These are phyloP conservation scores for Leptodactylus fallax DNA, from an alignment of 2,797 vertebrate species.

Conservation along the genomic window DNA sequence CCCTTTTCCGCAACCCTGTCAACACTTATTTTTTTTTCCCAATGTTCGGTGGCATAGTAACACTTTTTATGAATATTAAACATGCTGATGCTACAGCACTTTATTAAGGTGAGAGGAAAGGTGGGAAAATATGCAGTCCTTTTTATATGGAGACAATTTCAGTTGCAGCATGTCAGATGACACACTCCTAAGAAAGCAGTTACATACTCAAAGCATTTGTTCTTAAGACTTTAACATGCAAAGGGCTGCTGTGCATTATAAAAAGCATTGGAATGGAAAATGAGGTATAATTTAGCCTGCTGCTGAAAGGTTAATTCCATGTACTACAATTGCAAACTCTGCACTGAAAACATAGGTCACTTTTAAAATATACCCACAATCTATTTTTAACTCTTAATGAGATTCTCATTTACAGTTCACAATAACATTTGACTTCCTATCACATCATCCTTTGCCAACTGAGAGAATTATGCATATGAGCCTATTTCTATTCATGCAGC, in stretches of 20 bases:
- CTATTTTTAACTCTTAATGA: constrained; percentile 63
- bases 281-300: constrained; percentile 56
- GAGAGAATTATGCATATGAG: constrained; percentile 60
- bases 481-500: constrained; percentile 56
- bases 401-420: constrained; percentile 62
- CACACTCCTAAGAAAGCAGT: constrained; percentile 37
- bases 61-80: constrained; percentile 62
- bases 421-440: constrained; percentile 63
- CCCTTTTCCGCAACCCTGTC: background rate
- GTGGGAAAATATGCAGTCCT: constrained; percentile 37
- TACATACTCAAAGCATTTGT: constrained; percentile 55
- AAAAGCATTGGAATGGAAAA: constrained; percentile 58
- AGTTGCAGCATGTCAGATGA: constrained; percentile 35
- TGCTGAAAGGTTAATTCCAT: constrained; percentile 62
- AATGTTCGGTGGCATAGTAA: constrained; percentile 52
- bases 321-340: constrained; percentile 58
- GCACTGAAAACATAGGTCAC: constrained; percentile 58
- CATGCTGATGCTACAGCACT: constrained; percentile 50
- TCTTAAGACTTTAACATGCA: constrained; percentile 56
- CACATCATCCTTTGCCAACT: constrained; percentile 44
- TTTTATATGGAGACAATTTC: constrained; percentile 38
- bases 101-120: constrained; percentile 59
- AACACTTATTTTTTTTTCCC: constrained; percentile 34
- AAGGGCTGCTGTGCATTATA: constrained; percentile 37
- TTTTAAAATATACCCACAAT: constrained; percentile 58